Evolutionary conservation across 2,797 vertebrate species (phyloP), one percentile per base, ranked within the genome.

Genomic region (Bradypus variegatus): DNA sequence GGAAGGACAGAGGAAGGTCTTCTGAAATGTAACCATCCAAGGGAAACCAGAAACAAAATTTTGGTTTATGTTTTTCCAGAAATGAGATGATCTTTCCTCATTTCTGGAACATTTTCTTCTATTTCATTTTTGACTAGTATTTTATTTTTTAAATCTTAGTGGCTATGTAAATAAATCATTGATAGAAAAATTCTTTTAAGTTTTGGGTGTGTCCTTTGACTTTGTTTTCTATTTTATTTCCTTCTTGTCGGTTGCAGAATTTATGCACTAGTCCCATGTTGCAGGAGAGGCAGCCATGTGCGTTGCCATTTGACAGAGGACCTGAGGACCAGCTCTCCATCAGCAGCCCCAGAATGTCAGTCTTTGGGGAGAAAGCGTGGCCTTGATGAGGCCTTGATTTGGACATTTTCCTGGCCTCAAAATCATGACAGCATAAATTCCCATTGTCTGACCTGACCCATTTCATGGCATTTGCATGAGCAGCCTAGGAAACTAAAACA

Each of bases 1-100:
- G 8, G 18, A 7, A n/a, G n/a, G n/a, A n/a, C n/a, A n/a, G n/a
- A 38, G 5, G 41, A 13, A 23, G 3, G 19, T 4, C 4, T 4
- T 27, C 23, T 79, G 60, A 36, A 79, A 85, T 88, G 58, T 38
- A 80, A n/a, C 2, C 9, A 69, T 69, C 27, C 27, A 69, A 41
- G 53, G 50, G 62, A 82, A 92, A 80, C 4, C 18, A 80, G 58
- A 78, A 77, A 64, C 13, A 80, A 25, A 80, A 64, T 65, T 31
- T n/a, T 19, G 6, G 45, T 91, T 53, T 70, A n/a, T 31, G 11
- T 50, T 31, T 6, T 55, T 64, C 50, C 29, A 36, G 60, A 77
- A 91, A 53, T 82, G 72, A 87, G 10, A 67, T 55, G 29, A 62
- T 78, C 41, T 19, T 31, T 83, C 3, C 11, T 85, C 41, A 80